phyloP scores from a whole-genome alignment of 2,113 vertebrate species.

The Emberiza fucata region DNA sequence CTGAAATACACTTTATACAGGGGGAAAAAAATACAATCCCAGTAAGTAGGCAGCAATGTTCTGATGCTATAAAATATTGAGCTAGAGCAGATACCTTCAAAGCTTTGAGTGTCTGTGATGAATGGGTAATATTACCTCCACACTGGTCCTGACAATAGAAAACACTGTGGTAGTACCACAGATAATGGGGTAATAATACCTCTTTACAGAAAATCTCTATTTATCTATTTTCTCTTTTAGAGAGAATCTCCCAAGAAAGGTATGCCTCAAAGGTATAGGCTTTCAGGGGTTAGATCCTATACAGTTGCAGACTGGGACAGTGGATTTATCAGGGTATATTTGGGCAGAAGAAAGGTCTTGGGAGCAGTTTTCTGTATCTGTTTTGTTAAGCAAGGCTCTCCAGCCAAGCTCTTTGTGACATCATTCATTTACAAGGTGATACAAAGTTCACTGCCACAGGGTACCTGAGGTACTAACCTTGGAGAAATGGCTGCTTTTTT shows the following conservation, averaged over 20 bases:
- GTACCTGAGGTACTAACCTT: background rate
- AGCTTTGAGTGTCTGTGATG: background rate
- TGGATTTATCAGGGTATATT: background rate
- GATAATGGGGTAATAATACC: background rate
- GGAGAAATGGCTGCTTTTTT: background rate
- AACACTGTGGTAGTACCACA: background rate
- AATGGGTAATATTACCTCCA: background rate
- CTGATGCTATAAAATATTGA: background rate
- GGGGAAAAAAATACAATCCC: background rate
- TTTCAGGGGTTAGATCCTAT: background rate
- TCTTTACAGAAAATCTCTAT: background rate
- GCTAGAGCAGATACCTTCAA: background rate
- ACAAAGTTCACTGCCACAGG: background rate
- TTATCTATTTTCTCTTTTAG: background rate
- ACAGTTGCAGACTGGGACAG: background rate
- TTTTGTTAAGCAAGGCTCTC: background rate
- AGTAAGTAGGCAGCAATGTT: background rate
- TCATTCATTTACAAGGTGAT: background rate
- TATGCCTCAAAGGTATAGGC: background rate
- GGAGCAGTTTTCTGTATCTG: background rate
- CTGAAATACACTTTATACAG: background rate
- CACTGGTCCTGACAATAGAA: background rate
- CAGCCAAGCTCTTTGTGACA: background rate
- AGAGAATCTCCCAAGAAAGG: background rate
- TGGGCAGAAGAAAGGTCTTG: background rate